Conservation (phyloP, 2,888 invertebrate genomes). For the Aethes cnicana region DNA sequence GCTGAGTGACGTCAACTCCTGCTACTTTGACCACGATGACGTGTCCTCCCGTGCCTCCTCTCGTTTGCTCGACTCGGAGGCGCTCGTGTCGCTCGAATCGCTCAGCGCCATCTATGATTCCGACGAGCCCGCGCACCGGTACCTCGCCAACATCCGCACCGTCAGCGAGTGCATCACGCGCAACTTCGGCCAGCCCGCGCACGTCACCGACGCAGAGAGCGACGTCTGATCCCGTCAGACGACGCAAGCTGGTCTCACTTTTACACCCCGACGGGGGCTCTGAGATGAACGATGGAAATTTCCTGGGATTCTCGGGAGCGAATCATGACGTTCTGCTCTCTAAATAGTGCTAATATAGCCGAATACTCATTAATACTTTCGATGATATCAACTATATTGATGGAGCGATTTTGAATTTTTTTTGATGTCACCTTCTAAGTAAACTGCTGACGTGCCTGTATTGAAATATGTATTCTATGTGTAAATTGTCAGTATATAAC, state of each 20-base stretch:
- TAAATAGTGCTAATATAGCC: conserved; percentile 45
- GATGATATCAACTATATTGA: conserved; percentile 24
- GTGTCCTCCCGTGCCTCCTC: conserved; percentile 93
- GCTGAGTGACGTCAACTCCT: conserved; percentile 92
- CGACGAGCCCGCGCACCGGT: conserved; percentile 84
- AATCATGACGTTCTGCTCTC: conserved; percentile 59
- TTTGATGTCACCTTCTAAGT: conserved; percentile 26
- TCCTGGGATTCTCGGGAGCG: conserved; percentile 7
- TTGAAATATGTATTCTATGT: conserved; percentile 54
- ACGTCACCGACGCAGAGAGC: conserved; percentile 86
- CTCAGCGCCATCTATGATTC: conserved; percentile 92
- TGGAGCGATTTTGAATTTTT: conserved; percentile 19
- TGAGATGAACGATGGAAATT: too few relatives aligned
- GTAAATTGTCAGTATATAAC: conserved; percentile 76
- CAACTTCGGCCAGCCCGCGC: conserved; percentile 87
- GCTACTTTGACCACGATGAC: conserved; percentile 89
- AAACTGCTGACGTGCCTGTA: conserved; percentile 62
- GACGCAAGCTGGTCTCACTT: background rate
- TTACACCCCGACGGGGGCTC: too few relatives aligned
- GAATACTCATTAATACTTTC: conserved; percentile 61
- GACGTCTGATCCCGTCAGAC: conserved; percentile 76
- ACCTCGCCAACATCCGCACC: conserved; percentile 88
- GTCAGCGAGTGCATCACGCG: conserved; percentile 89
- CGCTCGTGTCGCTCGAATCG: conserved; percentile 89
- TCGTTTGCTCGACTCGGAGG: conserved; percentile 89